Evolutionary conservation across 2,113 vertebrate species (phyloP).

Genomic region (Corydoras sp.): DNA sequence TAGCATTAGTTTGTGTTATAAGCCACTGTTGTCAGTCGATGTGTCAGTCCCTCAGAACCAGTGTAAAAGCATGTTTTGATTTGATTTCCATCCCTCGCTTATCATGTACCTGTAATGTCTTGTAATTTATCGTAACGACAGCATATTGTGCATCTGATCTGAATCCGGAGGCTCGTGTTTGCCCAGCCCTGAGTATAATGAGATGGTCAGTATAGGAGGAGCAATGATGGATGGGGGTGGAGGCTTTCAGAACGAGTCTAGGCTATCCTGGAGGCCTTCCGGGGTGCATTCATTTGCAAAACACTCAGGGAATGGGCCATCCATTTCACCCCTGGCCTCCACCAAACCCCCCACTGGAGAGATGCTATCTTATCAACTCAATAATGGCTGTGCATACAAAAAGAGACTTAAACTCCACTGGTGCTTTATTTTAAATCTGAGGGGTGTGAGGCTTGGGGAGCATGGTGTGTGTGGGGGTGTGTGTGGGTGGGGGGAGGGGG

Average conservation of each 20-base stretch:
- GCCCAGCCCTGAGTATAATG: slow-evolving; percentile 16
- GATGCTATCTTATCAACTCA: slow-evolving; percentile 52
- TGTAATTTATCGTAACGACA: too few species aligned
- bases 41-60: too few species aligned
- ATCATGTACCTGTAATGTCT: too few species aligned
- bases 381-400: slow-evolving; percentile 53
- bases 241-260: slow-evolving; percentile 53
- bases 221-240: slow-evolving; percentile 30
- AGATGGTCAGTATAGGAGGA: slow-evolving; percentile 33
- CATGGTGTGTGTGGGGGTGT: slow-evolving; percentile 29
- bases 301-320: slow-evolving; percentile 57
- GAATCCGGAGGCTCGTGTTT: too few species aligned
- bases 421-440: slow-evolving; percentile 36
- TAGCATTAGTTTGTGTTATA: too few species aligned
- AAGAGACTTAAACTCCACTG: slow-evolving; percentile 40
- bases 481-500: neutral
- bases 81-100: too few species aligned
- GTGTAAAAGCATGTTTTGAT: too few species aligned
- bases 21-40: too few species aligned
- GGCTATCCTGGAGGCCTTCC: slow-evolving; percentile 58
- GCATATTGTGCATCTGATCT: too few species aligned
- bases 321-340: slow-evolving; percentile 51
- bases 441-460: slow-evolving; percentile 21
- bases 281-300: slow-evolving; percentile 64
- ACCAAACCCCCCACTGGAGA: slow-evolving; percentile 49